Evolutionary conservation across 2,113 vertebrate species (phyloP).

Genomic region (Oryzias curvinotus): DNA sequence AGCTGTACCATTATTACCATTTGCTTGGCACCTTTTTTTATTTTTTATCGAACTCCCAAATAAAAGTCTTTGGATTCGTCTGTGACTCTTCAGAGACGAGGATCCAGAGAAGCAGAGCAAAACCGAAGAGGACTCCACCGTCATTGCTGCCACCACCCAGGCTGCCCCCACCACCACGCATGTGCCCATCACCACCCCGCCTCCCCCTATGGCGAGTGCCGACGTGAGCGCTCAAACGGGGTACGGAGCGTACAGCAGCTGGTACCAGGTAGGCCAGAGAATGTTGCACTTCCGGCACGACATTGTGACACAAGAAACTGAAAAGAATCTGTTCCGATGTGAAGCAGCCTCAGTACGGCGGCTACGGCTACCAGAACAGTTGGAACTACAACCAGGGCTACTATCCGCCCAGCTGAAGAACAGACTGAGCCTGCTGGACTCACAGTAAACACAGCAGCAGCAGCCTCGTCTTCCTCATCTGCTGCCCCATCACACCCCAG

Average conservation of each 20-base stretch:
- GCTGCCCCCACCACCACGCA: constrained; percentile 52
- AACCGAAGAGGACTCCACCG: constrained; percentile 62
- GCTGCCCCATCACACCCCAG: constrained; percentile 29
- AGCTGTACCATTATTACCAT: too few species aligned
- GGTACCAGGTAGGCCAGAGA: constrained; percentile 78
- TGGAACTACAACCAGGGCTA: constrained; percentile 84
- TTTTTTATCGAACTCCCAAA: too few species aligned
- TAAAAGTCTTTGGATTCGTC: too few species aligned
- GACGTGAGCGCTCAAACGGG: constrained; percentile 61
- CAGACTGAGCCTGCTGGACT: constrained; percentile 24
- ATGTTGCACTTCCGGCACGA: background rate
- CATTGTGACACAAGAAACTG: background rate
- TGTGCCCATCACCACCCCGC: constrained; percentile 67
- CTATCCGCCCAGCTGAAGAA: constrained; percentile 74
- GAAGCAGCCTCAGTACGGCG: constrained; percentile 73
- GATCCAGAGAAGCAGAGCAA: constrained; percentile 76
- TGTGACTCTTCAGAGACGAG: constrained; percentile 61
- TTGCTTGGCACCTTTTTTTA: too few species aligned
- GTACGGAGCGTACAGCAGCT: constrained; percentile 74
- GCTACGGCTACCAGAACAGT: constrained; percentile 71
- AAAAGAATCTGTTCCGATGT: background rate
- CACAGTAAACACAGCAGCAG: constrained; percentile 26
- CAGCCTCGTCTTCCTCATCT: constrained; percentile 30
- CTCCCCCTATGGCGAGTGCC: constrained; percentile 68
- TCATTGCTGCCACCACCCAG: constrained; percentile 32